These are phyloP conservation scores for Mythimna albipuncta DNA, from an alignment of 2,888 invertebrate genomes.

Conservation along the genomic window DNA sequence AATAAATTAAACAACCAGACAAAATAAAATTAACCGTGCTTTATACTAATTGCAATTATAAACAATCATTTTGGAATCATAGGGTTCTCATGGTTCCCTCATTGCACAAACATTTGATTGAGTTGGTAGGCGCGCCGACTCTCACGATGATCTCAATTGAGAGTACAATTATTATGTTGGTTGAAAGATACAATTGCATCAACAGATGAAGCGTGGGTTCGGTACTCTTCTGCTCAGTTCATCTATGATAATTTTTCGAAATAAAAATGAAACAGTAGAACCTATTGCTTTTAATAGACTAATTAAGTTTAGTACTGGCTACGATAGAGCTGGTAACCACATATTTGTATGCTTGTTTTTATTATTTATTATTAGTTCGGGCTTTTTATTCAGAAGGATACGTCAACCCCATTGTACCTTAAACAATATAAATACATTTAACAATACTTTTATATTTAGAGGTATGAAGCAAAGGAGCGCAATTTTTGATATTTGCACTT, in stretches of 20 bases:
- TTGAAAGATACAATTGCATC: slow-evolving; percentile 34
- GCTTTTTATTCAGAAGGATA: too few relatives aligned
- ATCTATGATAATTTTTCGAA: neutral
- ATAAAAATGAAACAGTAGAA: neutral
- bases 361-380: too few relatives aligned
- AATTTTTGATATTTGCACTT: neutral
- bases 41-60: neutral
- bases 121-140: slow-evolving; percentile 10
- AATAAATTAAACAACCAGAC: too few relatives aligned
- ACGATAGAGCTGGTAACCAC: neutral
- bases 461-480: neutral
- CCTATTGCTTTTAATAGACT: neutral
- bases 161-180: slow-evolving; percentile 18
- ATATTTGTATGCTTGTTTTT: neutral
- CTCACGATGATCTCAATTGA: slow-evolving; percentile 14
- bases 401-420: too few relatives aligned
- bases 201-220: slow-evolving; percentile 13
- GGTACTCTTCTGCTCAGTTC: neutral
- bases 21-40: neutral
- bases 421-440: too few relatives aligned
- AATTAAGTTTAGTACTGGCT: slow-evolving; percentile 1
- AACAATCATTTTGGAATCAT: slow-evolving; percentile 10
- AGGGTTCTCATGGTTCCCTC: neutral
- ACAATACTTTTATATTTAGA: neutral
- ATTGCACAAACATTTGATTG: slow-evolving; percentile 27